Base-by-base conservation (phyloP, 2,113 vertebrate genomes). In the Dromas ardeola region DNA sequence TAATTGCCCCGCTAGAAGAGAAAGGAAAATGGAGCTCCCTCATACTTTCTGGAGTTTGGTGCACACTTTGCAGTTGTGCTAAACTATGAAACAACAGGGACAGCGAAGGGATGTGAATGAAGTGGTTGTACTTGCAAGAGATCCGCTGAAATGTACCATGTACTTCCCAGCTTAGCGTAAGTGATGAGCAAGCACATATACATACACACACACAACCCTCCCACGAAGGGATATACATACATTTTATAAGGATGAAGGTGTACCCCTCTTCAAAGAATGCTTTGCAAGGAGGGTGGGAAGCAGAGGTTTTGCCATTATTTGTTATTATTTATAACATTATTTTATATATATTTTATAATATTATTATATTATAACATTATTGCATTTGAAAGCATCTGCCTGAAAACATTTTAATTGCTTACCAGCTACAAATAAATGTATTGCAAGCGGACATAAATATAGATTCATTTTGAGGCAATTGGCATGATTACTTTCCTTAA, bases 331-430 rank as follows among this genome's bases (percentile, higher is more conserved):
- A 47, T 47, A 47, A 47, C 20, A 47, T 47, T 47, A 21, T 21
- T 47, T 47, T 47, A 22, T 22, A 49, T 22, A 49, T 49, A 49
- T 49, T 21, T 47, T 49, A 49, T 49, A 49, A 49, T 49, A 49
- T 22, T 49, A 21, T 49, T 22, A 21, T 22, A 21, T 21, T 47
- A 49, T 22, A 21, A 49, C 11, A 49, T 49, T 49, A 49, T 22
- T 49, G 47, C 47, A 11, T 49, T 74, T 53, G 61, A 88, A 97
- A 96, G 22, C 25, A 50, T 83, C 74, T 53, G 55, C 50, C 72
- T 73, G 73, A 81, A 93, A 94, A 32, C 16, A 93, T 81, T 81
- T 47, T 78, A 94, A 96, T 86, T 93, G 87, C 36, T 65, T 50
- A 71, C 20, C 53, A 73, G 56, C 80, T 89, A 79, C 76, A 76